Evolutionary conservation across 2,888 invertebrate species (phyloP).

Genomic region (Gymnocheta viridis): DNA sequence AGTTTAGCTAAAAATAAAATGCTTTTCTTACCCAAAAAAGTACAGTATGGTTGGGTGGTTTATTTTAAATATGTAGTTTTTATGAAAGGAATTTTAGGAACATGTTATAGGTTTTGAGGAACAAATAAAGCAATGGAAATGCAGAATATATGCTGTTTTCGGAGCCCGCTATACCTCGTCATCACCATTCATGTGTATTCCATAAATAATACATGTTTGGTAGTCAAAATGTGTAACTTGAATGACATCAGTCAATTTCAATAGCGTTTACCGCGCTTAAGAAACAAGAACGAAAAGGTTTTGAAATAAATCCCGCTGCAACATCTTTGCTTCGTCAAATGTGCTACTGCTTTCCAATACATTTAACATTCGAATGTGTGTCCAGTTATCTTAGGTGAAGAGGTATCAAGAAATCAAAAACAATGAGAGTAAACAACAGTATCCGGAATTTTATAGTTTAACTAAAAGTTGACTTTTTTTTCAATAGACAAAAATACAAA

Average conservation of each 20-base stretch:
- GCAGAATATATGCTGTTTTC: too few species aligned
- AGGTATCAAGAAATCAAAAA: neutral
- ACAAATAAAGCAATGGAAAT: too few species aligned
- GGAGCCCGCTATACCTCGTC: too few species aligned
- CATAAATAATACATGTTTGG: too few species aligned
- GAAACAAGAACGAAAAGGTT: neutral
- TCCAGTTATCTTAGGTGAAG: neutral
- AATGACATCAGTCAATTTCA: neutral
- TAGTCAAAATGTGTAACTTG: too few species aligned
- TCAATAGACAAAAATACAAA: neutral
- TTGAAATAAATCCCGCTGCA: neutral
- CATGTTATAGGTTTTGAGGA: too few species aligned
- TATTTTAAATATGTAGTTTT: too few species aligned
- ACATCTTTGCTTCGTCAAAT: neutral
- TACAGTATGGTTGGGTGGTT: too few species aligned
- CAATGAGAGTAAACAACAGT: neutral
- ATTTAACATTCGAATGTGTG: neutral
- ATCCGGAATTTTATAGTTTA: constrained; percentile 11
- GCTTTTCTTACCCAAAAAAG: too few species aligned
- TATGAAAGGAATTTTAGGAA: too few species aligned
- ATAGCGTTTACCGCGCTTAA: neutral
- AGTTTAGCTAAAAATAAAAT: too few species aligned
- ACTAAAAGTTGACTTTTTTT: constrained; percentile 35
- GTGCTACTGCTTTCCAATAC: neutral
- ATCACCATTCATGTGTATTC: too few species aligned